Percentiles rank a stretch among this genome's conserved stretches.
phyloP scores from a whole-genome alignment of 1,140 invertebrate species.

The Drosophila mojavensis region DNA sequence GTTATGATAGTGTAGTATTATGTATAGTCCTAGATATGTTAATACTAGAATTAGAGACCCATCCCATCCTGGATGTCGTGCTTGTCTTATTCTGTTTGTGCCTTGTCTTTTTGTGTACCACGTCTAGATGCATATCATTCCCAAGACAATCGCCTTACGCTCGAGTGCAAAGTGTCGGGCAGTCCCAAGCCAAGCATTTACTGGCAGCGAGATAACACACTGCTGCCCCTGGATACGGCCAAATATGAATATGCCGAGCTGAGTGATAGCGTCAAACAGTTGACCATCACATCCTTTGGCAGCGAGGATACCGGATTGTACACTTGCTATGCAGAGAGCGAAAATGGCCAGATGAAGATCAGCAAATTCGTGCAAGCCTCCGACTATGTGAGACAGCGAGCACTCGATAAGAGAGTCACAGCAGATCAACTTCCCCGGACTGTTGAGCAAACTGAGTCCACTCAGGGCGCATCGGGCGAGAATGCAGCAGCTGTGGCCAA shows the following conservation, averaged over 20 bases:
- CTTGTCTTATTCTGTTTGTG: conserved; percentile 56
- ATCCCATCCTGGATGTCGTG: neutral
- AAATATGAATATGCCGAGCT: conserved; percentile 84
- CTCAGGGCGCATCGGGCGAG: neutral
- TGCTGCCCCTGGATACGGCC: conserved; percentile 84
- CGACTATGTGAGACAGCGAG: conserved; percentile 63
- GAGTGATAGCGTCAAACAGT: conserved; percentile 63
- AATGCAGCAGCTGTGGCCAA: conserved; percentile 43
- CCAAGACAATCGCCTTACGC: conserved; percentile 64
- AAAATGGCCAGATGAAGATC: conserved; percentile 81
- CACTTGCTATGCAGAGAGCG: conserved; percentile 79
- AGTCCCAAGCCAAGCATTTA: conserved; percentile 85
- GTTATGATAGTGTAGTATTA: neutral
- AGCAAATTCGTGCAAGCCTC: conserved; percentile 79
- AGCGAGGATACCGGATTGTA: conserved; percentile 71
- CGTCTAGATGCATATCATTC: conserved; percentile 80
- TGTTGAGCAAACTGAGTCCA: conserved; percentile 25
- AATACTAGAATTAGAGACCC: neutral
- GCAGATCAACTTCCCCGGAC: conserved; percentile 50
- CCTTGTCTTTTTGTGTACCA: conserved; percentile 41
- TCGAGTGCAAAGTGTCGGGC: conserved; percentile 82
- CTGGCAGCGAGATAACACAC: conserved; percentile 92
- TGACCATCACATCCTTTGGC: conserved; percentile 63
- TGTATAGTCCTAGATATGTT: conserved; percentile 38
- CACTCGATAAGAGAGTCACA: conserved; percentile 49